A percentile compares a stretch with the other conserved stretches of the same genome.
These are phyloP conservation scores for Cephalopholis sonnerati DNA, from an alignment of 2,113 vertebrate genomes.

Conservation along the genomic window DNA sequence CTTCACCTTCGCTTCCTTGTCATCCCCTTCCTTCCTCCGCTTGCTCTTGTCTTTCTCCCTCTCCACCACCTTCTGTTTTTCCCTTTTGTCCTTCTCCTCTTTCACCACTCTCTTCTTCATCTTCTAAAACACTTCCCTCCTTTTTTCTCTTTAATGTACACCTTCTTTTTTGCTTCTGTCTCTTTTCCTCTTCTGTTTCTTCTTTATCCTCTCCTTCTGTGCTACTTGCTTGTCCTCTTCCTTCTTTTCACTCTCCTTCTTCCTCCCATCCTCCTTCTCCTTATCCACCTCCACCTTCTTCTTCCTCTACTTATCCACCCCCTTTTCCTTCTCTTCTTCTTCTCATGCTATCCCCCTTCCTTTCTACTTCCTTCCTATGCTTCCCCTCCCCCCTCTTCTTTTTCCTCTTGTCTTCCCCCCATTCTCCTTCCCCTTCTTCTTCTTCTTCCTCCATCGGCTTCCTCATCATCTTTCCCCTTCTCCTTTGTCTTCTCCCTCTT, in stretches of 20 bases:
- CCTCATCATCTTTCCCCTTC: too few species aligned
- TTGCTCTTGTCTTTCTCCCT: neutral
- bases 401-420: too few species aligned
- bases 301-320: neutral
- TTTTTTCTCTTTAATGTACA: too few species aligned
- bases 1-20: neutral
- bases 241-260: neutral
- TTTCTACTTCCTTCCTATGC: neutral
- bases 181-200: neutral
- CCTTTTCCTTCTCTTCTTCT: neutral
- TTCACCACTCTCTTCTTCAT: neutral
- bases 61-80: neutral
- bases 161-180: neutral
- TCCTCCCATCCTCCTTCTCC: too few species aligned
- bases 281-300: neutral
- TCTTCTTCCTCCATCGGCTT: neutral
- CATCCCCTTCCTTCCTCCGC: neutral
- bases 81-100: neutral
- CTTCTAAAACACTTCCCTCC: neutral
- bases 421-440: neutral
- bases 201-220: neutral
- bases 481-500: neutral
- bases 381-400: neutral
- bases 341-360: too few species aligned
- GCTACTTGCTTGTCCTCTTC: too few species aligned